Evolutionary conservation across 2,888 invertebrate genomes (phyloP), one percentile per base, ranked within the genome.

Genomic region (Orthosia cruda): DNA sequence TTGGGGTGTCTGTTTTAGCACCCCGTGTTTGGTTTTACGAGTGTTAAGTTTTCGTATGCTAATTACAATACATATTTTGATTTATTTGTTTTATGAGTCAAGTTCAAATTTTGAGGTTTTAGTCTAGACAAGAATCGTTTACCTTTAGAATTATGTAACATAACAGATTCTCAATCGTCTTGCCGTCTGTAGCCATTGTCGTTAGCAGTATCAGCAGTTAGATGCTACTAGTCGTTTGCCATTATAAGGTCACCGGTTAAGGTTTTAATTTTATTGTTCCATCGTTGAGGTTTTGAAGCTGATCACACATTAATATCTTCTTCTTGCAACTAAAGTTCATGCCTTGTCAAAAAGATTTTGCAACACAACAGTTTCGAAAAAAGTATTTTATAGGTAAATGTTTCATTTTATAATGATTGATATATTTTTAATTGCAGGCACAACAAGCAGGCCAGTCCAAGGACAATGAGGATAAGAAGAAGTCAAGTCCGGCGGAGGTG

Each of bases 381-480:
- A 26, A 59, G 7, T 59, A 40, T n/a, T 16, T 7, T 26, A 13
- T 32, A n/a, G 13, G n/a, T 20, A 16, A 3, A n/a, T 12, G 4
- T 72, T 13, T 15, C 20, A 45, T 18, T 1, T 7, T 4, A n/a
- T 67, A 18, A 61, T 55, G 4, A 61, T 23, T 55, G 2, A 47
- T 20, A 1, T 20, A 3, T 40, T 68, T 63, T 70, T 0, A 1
- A 0, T 93, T 92, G 0, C 93, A 96, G 96, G 92, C 93, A 85
- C 97, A 96, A 87, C 95, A 94, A 90, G 93, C 93, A 85, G 93
- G 94, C 70, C 95, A 95, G 84, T 94, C 95, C 86, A 96, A 96
- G 85, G 95, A 95, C 79, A 92, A 96, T 94, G 95, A 96, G 77
- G 94, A 96, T 85, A 95, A 95, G 91, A 96, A 95, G 93, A 95